phyloP scores from a whole-genome alignment of 2,113 vertebrate genomes.

The Pipa parva region DNA sequence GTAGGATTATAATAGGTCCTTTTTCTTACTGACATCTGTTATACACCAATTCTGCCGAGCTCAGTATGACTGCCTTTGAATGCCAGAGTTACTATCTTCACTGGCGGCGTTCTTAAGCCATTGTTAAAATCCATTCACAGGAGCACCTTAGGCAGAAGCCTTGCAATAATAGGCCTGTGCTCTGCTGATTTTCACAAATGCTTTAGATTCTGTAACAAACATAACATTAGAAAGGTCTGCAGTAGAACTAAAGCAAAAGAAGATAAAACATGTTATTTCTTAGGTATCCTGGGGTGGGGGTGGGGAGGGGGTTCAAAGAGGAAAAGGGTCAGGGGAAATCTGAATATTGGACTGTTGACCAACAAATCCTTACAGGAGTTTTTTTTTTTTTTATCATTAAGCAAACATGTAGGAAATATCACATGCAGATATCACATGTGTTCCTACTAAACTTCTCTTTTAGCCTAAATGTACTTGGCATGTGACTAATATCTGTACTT shows the following conservation, averaged over 20 bases:
- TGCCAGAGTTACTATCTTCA: neutral
- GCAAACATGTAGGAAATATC: too few relatives aligned
- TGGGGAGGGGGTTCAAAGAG: too few relatives aligned
- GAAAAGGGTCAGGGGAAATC: too few relatives aligned
- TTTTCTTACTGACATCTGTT: conserved; percentile 13
- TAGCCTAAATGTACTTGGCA: too few relatives aligned
- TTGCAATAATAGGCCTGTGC: conserved; percentile 20
- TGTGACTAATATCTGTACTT: too few relatives aligned
- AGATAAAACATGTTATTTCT: too few relatives aligned
- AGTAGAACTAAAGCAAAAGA: neutral
- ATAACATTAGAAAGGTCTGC: neutral
- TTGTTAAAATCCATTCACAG: conserved; percentile 21
- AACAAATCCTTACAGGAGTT: too few relatives aligned
- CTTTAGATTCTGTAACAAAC: conserved; percentile 11
- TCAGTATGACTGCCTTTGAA: conserved; percentile 1
- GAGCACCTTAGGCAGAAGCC: neutral
- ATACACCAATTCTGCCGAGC: conserved; percentile 13
- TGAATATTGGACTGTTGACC: too few relatives aligned
- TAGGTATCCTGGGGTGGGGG: too few relatives aligned
- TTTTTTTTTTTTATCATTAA: too few relatives aligned
- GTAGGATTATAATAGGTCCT: neutral
- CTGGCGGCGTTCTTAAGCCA: neutral
- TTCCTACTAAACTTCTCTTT: too few relatives aligned
- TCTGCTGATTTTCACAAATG: neutral
- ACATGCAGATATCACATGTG: too few relatives aligned